A percentile compares a stretch with the other conserved stretches of the same genome.
These are phyloP conservation scores for Dicrostonyx torquatus DNA, from an alignment of 2,797 vertebrate species.

Conservation along the genomic window DNA sequence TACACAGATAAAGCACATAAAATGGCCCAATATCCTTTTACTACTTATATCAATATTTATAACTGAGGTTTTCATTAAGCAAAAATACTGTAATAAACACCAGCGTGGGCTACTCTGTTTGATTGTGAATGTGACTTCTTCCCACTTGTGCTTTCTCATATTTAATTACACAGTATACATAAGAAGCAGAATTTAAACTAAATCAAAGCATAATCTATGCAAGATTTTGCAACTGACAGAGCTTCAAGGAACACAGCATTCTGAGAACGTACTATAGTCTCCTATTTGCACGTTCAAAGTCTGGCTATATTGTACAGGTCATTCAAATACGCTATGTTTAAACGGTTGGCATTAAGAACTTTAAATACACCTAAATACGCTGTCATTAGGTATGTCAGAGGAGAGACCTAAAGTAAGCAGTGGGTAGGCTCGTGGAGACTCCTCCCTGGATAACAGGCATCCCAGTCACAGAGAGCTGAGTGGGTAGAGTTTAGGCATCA, in stretches of 20 bases:
- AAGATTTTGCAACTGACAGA: conserved; percentile 75
- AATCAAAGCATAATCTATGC: conserved; percentile 81
- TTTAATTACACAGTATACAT: conserved; percentile 73
- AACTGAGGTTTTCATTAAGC: conserved; percentile 72
- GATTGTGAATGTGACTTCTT: conserved; percentile 61
- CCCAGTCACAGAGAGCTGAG: conserved; percentile 54
- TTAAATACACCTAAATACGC: conserved; percentile 65
- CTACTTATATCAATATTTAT: conserved; percentile 75
- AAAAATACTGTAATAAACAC: conserved; percentile 77
- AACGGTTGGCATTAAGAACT: conserved; percentile 78
- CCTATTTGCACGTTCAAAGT: not conserved
- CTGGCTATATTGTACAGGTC: conserved; percentile 59
- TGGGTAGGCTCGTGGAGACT: not conserved
- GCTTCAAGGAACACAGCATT: conserved; percentile 74
- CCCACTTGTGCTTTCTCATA: conserved; percentile 79
- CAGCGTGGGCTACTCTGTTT: conserved; percentile 67
- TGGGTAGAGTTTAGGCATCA: conserved; percentile 53
- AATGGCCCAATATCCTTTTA: conserved; percentile 66
- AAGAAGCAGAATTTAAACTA: conserved; percentile 77
- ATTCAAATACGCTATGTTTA: conserved; percentile 60
- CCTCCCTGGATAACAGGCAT: conserved; percentile 2
- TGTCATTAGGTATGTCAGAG: conserved; percentile 53
- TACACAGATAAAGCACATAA: conserved; percentile 75
- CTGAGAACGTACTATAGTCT: conserved; percentile 65
- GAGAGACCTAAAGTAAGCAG: conserved; percentile 68